These are phyloP conservation scores for Arizona elegans DNA, from an alignment of 2,113 vertebrate species.

Conservation along the genomic window DNA sequence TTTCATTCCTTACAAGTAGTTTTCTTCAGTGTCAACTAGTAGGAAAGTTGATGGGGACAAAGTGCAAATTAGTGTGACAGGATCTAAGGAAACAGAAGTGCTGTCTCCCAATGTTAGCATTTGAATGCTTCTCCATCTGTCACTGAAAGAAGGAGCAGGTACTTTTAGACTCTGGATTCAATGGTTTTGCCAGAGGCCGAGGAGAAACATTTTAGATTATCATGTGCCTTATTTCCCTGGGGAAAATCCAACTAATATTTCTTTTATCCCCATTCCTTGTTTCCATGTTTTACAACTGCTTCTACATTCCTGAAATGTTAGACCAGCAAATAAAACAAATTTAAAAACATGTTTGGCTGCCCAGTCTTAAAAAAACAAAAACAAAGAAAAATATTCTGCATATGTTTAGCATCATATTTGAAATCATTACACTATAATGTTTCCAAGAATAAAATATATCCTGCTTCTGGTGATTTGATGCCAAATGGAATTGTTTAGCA, in stretches of 20 bases:
- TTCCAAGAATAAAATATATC: background rate
- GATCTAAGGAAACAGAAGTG: background rate
- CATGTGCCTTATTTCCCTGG: background rate
- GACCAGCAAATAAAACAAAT: background rate
- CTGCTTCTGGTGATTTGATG: background rate
- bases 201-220: slow-evolving; percentile 4
- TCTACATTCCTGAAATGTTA: background rate
- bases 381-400: background rate
- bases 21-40: background rate
- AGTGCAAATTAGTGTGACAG: background rate
- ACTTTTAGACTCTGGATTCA: slow-evolving; percentile 3
- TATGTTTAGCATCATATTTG: background rate
- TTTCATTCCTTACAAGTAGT: background rate
- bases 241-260: background rate
- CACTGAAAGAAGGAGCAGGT: background rate
- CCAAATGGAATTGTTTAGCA: background rate
- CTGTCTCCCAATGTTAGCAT: background rate
- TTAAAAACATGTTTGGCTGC: background rate
- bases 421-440: background rate
- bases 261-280: background rate
- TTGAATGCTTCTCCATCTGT: background rate
- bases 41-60: background rate
- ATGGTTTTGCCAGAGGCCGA: background rate
- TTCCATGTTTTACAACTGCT: background rate
- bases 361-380: background rate